Conservation (phyloP, 2,888 invertebrate genomes). For the Coenonympha glycerion region DNA sequence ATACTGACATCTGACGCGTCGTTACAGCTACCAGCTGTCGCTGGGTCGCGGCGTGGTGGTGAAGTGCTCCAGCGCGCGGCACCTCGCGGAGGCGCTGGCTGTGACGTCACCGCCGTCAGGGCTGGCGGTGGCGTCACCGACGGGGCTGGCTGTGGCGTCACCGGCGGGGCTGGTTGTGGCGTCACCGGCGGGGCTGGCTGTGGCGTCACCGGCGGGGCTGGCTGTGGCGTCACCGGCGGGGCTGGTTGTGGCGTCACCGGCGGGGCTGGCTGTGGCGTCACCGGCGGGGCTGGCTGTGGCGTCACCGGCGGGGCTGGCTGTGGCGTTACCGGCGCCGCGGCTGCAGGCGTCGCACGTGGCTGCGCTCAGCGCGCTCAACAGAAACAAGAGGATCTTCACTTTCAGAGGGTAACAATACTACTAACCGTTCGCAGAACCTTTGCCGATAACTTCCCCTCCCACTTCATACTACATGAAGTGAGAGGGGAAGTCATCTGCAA, state of each 20-base stretch:
- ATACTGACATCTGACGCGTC: background rate
- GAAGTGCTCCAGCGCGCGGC: conserved; percentile 44
- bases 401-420: conserved; percentile 48
- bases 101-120: conserved; percentile 28
- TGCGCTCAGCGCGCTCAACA: conserved; percentile 47
- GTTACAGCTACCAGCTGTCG: conserved; percentile 46
- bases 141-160: conserved; percentile 34
- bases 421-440: too few species aligned
- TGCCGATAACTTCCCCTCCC: too few species aligned
- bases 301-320: background rate
- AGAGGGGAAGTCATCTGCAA: too few species aligned
- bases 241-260: conserved; percentile 35
- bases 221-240: background rate
- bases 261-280: conserved; percentile 41
- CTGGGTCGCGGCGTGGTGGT: conserved; percentile 46
- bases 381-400: conserved; percentile 47
- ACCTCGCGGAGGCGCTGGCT: conserved; percentile 47
- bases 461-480: too few species aligned
- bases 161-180: background rate
- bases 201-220: conserved; percentile 26
- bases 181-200: conserved; percentile 42
- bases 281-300: background rate
- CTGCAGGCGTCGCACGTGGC: conserved; percentile 39
- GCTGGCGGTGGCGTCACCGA: background rate
- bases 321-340: conserved; percentile 8